These are phyloP conservation scores for Agriopis marginaria DNA, from an alignment of 2,888 invertebrate genomes.

Conservation along the genomic window DNA sequence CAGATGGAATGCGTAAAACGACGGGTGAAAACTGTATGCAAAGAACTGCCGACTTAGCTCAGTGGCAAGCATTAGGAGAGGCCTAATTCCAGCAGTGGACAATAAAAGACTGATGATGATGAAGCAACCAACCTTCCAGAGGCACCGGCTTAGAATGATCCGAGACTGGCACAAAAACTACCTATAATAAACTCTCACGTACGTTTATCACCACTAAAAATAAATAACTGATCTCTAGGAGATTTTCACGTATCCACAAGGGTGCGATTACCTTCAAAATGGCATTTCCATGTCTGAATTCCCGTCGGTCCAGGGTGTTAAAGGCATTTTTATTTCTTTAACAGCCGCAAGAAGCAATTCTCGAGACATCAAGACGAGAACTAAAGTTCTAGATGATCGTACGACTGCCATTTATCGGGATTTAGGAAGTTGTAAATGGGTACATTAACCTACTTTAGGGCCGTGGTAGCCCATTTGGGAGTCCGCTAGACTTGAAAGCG, in stretches of 20 bases:
- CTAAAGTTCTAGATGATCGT: constrained; percentile 18
- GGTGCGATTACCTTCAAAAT: constrained; percentile 2
- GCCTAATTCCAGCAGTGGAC: too few species aligned
- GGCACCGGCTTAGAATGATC: not conserved
- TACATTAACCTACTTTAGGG: constrained; percentile 10
- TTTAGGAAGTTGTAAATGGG: constrained; percentile 19
- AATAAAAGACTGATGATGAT: too few species aligned
- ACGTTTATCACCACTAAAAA: too few species aligned
- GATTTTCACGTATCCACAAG: not conserved
- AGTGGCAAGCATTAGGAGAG: too few species aligned
- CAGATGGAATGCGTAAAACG: too few species aligned
- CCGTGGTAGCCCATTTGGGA: too few species aligned
- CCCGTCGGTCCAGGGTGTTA: constrained; percentile 16
- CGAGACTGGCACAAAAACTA: not conserved
- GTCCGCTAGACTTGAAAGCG: too few species aligned
- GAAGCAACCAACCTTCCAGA: not conserved
- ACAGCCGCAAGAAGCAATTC: constrained; percentile 11
- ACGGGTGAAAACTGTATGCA: too few species aligned
- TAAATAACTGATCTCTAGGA: not conserved
- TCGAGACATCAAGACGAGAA: constrained; percentile 7
- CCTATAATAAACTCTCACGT: not conserved
- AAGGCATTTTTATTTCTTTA: constrained; percentile 15
- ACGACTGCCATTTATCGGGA: constrained; percentile 14
- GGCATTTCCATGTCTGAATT: constrained; percentile 1
- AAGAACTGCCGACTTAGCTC: too few species aligned